These are phyloP conservation scores for Spicauda simplicius DNA, from an alignment of 2,888 invertebrate species.

Conservation along the genomic window DNA sequence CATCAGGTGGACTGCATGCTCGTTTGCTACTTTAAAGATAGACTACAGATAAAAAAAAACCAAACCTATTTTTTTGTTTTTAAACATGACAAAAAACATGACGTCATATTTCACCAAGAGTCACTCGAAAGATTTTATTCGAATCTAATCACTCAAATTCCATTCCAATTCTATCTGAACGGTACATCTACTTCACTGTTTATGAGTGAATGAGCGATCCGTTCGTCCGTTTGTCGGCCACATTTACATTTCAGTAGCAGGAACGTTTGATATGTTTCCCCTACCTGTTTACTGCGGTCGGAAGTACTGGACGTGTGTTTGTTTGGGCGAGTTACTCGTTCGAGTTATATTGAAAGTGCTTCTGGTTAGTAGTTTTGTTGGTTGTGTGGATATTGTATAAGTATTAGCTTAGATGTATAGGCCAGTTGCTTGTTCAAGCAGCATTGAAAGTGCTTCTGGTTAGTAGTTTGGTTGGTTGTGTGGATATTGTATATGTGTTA, in stretches of 20 bases:
- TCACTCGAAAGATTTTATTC: too few species aligned
- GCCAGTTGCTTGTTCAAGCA: conserved; percentile 29
- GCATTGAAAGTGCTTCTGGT: background rate
- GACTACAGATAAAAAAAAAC: too few species aligned
- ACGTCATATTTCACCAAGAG: too few species aligned
- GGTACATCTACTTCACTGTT: conserved; percentile 21
- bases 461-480: background rate
- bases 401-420: too few species aligned
- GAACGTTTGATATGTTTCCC: conserved; percentile 72
- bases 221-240: conserved; percentile 54
- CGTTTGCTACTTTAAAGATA: too few species aligned
- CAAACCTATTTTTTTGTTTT: too few species aligned
- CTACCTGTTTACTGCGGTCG: conserved; percentile 74
- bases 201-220: conserved; percentile 41
- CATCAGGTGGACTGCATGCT: too few species aligned
- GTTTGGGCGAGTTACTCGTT: conserved; percentile 31
- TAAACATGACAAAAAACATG: too few species aligned
- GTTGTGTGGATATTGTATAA: background rate
- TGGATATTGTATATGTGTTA: too few species aligned
- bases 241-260: conserved; percentile 70
- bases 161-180: conserved; percentile 1
- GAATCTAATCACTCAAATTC: background rate
- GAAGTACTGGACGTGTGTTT: conserved; percentile 63
- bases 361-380: background rate
- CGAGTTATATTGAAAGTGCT: background rate